Percentiles rank a stretch among this genome's conserved stretches.
These are phyloP conservation scores for Ormyrus pomaceus DNA, from an alignment of 2,888 invertebrate species.

Conservation along the genomic window DNA sequence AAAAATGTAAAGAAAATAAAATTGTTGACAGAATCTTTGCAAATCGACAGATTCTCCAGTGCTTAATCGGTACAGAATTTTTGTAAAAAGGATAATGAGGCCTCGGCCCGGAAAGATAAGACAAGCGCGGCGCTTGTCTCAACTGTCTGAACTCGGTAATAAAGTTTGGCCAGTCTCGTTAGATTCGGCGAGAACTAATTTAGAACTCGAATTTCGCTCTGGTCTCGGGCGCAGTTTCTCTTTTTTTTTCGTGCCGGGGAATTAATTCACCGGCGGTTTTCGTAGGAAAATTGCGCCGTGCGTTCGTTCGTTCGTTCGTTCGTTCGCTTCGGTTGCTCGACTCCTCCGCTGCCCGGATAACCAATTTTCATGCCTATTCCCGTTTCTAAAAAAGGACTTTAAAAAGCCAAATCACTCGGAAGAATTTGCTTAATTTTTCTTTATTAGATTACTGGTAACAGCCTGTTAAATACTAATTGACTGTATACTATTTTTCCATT, in stretches of 20 bases:
- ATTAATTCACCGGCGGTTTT: constrained; percentile 49
- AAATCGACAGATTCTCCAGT: too few relatives aligned
- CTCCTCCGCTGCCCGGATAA: constrained; percentile 13
- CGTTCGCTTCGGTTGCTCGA: constrained; percentile 10
- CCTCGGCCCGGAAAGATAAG: neutral
- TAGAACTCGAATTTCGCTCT: constrained; percentile 49
- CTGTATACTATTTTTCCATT: too few relatives aligned
- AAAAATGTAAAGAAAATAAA: too few relatives aligned
- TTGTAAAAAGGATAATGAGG: neutral
- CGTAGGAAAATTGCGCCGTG: constrained; percentile 27
- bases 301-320: neutral
- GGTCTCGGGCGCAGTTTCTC: neutral
- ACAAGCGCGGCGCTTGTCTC: neutral
- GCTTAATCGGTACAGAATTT: neutral
- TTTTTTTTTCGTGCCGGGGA: constrained; percentile 1
- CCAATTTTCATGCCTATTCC: constrained; percentile 34
- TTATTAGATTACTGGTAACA: neutral
- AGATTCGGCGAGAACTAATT: constrained; percentile 46
- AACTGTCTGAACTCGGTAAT: constrained; percentile 26
- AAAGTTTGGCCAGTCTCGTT: constrained; percentile 34
- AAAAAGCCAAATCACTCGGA: too few relatives aligned
- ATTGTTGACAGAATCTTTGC: too few relatives aligned
- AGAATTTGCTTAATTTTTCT: too few relatives aligned
- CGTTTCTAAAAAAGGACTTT: neutral
- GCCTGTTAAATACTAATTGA: too few relatives aligned